A percentile compares a stretch with the other conserved stretches of the same genome.
Conservation (phyloP, 2,797 vertebrate genomes). For the Streptopelia turtur region DNA sequence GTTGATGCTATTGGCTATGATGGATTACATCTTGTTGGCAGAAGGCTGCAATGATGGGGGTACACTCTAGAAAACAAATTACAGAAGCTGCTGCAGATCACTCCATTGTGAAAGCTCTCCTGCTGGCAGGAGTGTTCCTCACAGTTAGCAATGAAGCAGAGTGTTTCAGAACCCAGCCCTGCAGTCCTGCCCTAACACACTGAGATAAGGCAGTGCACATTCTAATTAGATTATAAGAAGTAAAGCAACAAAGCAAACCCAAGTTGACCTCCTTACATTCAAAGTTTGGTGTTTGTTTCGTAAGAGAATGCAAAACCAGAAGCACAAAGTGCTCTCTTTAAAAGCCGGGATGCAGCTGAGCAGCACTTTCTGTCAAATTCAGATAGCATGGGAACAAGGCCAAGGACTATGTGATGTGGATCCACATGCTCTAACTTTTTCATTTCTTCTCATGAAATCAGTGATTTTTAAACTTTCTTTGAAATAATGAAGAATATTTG, state of each 20-base stretch:
- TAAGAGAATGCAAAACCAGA: slow-evolving; percentile 4
- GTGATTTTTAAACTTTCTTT: neutral
- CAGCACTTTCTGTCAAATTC: neutral
- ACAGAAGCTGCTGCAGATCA: neutral
- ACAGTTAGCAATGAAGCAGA: neutral
- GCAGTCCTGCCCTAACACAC: neutral
- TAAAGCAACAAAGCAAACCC: neutral
- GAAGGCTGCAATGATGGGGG: neutral
- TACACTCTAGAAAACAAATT: neutral
- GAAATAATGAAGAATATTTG: slow-evolving; percentile 27
- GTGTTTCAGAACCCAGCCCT: neutral
- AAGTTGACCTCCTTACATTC: neutral
- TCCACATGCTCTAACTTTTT: neutral
- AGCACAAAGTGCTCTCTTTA: neutral
- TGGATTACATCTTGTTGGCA: neutral
- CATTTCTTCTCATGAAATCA: slow-evolving; percentile 8
- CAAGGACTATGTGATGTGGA: neutral
- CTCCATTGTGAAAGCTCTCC: neutral
- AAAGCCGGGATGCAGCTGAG: neutral
- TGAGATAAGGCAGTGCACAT: neutral
- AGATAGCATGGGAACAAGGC: neutral
- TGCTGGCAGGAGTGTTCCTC: neutral
- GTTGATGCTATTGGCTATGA: neutral
- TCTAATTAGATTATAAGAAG: neutral
- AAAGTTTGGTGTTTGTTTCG: neutral